phyloP scores from a whole-genome alignment of 2,888 invertebrate genomes.

The Plagodis dolabraria region DNA sequence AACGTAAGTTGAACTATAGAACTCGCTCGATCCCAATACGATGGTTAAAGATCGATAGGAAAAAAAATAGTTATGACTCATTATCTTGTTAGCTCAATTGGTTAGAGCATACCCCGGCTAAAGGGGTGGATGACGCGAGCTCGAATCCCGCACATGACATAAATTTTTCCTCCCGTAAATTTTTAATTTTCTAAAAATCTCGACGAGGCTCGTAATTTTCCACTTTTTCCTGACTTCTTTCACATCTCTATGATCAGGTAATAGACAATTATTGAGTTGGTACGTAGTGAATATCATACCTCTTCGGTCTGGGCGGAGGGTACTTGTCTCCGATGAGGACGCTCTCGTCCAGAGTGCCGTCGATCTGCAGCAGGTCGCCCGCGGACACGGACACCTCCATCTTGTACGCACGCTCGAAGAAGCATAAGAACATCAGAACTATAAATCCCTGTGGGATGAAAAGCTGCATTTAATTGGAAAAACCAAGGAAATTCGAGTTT shows the following conservation, averaged over 20 bases:
- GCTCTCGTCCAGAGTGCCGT: slow-evolving; percentile 79
- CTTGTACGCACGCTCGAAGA: slow-evolving; percentile 62
- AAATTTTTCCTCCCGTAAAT: too few relatives aligned
- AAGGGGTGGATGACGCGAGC: too few relatives aligned
- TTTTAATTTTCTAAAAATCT: too few relatives aligned
- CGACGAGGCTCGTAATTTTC: not conserved
- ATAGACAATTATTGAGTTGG: not conserved
- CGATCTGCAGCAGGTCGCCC: slow-evolving; percentile 76
- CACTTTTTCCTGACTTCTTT: not conserved
- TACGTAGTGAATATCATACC: slow-evolving; percentile 49
- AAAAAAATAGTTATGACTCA: too few relatives aligned
- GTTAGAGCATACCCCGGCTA: too few relatives aligned
- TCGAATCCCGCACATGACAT: too few relatives aligned
- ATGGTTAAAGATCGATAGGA: too few relatives aligned
- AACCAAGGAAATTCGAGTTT: not conserved
- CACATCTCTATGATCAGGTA: not conserved
- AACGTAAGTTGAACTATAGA: too few relatives aligned
- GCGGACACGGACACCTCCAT: slow-evolving; percentile 80
- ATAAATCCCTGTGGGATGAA: slow-evolving; percentile 60
- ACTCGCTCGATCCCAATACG: too few relatives aligned
- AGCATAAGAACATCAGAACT: slow-evolving; percentile 74
- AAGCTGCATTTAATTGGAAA: not conserved
- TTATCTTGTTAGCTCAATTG: too few relatives aligned
- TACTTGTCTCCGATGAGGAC: slow-evolving; percentile 77
- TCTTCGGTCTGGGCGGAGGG: slow-evolving; percentile 61